Conservation (phyloP, 2,113 vertebrate genomes). For the Syngnathus typhle region DNA sequence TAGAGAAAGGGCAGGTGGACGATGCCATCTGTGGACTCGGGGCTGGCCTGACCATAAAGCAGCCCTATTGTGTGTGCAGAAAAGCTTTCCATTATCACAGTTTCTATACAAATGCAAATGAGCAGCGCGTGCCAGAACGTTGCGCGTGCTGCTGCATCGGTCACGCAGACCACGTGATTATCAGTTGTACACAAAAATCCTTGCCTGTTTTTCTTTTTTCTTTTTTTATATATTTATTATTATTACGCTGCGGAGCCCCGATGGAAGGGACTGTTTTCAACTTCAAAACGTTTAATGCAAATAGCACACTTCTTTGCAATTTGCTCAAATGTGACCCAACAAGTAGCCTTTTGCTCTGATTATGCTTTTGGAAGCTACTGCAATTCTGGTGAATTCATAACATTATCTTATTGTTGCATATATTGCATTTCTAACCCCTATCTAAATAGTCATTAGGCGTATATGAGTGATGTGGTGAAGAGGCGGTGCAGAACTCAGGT, state of each 20-base stretch:
- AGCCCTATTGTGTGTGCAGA: conserved; percentile 62
- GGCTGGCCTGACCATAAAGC: conserved; percentile 49
- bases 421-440: no score
- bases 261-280: not conserved
- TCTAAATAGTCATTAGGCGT: not conserved
- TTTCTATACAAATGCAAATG: conserved; percentile 73
- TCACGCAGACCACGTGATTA: conserved; percentile 53
- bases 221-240: conserved; percentile 47
- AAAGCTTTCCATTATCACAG: conserved; percentile 60
- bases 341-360: not conserved
- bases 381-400: not conserved
- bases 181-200: conserved; percentile 44
- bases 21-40: conserved; percentile 70
- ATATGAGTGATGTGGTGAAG: not conserved
- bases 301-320: not conserved
- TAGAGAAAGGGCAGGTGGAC: conserved; percentile 52
- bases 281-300: not conserved
- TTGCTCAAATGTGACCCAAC: no score
- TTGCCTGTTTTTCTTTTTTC: conserved; percentile 4
- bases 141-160: conserved; percentile 51
- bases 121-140: conserved; percentile 71
- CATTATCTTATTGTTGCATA: not conserved
- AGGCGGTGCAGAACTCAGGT: conserved; percentile 46
- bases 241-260: conserved; percentile 12
- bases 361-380: not conserved